A percentile compares a stretch with the other conserved stretches of the same genome.
phyloP scores from a whole-genome alignment of 2,888 invertebrate species.

The Galerucella nymphaeae region DNA sequence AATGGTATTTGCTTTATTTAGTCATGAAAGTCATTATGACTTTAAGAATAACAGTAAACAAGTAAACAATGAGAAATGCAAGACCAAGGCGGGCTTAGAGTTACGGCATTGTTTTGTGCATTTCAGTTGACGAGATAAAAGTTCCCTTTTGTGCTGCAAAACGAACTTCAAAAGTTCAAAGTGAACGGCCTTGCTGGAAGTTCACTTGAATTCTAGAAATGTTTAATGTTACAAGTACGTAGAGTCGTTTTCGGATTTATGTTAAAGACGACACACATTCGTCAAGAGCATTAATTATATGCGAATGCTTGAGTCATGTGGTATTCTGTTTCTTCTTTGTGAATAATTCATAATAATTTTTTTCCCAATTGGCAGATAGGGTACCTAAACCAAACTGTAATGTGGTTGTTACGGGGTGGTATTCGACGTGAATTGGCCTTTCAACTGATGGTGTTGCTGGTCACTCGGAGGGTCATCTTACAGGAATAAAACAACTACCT shows the following conservation, averaged over 20 bases:
- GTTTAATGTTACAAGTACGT: not conserved
- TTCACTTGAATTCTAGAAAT: slow-evolving; percentile 8
- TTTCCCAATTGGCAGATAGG: too few relatives aligned
- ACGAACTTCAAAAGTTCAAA: slow-evolving; percentile 17
- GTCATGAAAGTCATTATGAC: slow-evolving; percentile 12
- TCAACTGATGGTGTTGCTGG: too few relatives aligned
- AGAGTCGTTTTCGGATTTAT: not conserved
- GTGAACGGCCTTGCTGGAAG: slow-evolving; percentile 3
- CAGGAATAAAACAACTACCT: too few relatives aligned
- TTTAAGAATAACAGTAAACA: slow-evolving; percentile 5
- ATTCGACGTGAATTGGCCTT: too few relatives aligned
- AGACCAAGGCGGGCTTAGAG: slow-evolving; percentile 3
- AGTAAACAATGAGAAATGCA: slow-evolving; percentile 20
- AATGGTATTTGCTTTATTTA: slow-evolving; percentile 8
- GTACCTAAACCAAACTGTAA: too few relatives aligned
- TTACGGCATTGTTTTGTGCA: slow-evolving; percentile 20
- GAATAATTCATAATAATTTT: not conserved
- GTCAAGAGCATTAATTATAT: not conserved
- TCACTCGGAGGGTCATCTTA: too few relatives aligned
- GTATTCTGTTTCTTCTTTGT: not conserved
- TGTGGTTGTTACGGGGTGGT: too few relatives aligned
- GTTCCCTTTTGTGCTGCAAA: slow-evolving; percentile 17
- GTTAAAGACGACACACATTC: not conserved
- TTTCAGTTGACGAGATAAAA: slow-evolving; percentile 21
- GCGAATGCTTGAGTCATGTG: not conserved